Base-by-base conservation (phyloP, 2,888 invertebrate species). In the Lasioglossum calceatum region DNA sequence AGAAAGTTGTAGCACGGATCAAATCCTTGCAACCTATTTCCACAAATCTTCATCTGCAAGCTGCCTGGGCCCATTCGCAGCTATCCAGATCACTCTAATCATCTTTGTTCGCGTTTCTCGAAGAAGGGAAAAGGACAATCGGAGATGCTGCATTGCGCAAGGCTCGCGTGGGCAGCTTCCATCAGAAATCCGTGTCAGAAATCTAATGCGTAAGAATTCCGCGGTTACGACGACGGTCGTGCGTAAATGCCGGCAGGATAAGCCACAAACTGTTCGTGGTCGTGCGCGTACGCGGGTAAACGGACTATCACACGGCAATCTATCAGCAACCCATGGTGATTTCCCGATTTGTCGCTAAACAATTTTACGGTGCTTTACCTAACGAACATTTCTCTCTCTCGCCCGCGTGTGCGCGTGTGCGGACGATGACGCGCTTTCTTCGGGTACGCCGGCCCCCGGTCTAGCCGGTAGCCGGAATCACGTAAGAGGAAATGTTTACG, bases 161-260 rank as follows among this genome's bases (percentile, higher is more conserved):
- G 3, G 64, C 27, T 16, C 64, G 32, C 27, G 16, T 64, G 64
- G 64, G 64, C n/a, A 64, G 16, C 64, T 64, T 64, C 64, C 64
- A 16, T 16, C 64, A 64, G 32, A 32, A 16, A 64, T 64, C 27
- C 27, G 27, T 27, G 27, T 16, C 64, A 64, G 32, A 32, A 16
- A 64, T 64, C 23, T 3, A n/a, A 64, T 64, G 64, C 64, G 16
- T 64, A 64, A 64, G 64, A 64, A 64, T 54, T 5, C 64, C 32
- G 64, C 64, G 64, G 64, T 64, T 64, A 54, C 16, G 27, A 61
- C 61, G 64, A 16, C 32, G 27, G 87, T 32, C 77, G 82, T 72
- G 81, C 77, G 75, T 81, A 88, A 86, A 87, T 82, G 84, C 44
- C 76, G 82, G 39, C 61, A 73, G 81, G 82, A 81, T 82, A 88